A percentile compares a stretch with the other conserved stretches of the same genome.
phyloP scores from a whole-genome alignment of 2,113 vertebrate species.

The Eulemur rufifrons region DNA sequence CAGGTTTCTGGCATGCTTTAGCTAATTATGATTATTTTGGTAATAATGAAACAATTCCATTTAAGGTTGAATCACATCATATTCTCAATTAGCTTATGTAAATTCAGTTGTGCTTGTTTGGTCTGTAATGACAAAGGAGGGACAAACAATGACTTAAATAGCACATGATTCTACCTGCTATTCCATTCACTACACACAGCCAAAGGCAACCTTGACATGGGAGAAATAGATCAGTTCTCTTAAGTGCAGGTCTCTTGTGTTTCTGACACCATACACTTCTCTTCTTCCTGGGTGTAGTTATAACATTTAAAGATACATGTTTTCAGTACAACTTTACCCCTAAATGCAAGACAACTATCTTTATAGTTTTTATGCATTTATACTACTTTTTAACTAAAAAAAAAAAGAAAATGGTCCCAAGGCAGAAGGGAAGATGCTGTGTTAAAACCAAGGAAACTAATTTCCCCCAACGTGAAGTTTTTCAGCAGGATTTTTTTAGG shows the following conservation, averaged over 20 bases:
- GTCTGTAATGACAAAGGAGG: background rate
- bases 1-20: background rate
- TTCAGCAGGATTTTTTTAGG: background rate
- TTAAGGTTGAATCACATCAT: background rate
- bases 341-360: background rate
- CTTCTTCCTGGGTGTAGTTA: background rate
- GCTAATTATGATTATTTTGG: background rate
- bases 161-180: too few species aligned
- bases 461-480: background rate
- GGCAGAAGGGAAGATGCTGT: background rate
- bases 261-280: background rate
- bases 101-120: background rate
- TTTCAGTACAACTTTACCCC: background rate
- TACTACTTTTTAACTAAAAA: background rate
- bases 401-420: background rate
- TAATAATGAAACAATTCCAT: background rate
- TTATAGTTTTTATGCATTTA: background rate
- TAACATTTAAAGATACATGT: background rate
- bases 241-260: background rate
- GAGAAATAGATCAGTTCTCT: background rate
- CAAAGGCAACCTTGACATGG: background rate
- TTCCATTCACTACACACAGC: background rate
- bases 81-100: background rate
- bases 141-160: background rate
- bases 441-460: background rate